These are phyloP conservation scores for Tethya wilhelma DNA, from an alignment of 37 sponge, comb jelly and placozoan species.

Conservation along the genomic window DNA sequence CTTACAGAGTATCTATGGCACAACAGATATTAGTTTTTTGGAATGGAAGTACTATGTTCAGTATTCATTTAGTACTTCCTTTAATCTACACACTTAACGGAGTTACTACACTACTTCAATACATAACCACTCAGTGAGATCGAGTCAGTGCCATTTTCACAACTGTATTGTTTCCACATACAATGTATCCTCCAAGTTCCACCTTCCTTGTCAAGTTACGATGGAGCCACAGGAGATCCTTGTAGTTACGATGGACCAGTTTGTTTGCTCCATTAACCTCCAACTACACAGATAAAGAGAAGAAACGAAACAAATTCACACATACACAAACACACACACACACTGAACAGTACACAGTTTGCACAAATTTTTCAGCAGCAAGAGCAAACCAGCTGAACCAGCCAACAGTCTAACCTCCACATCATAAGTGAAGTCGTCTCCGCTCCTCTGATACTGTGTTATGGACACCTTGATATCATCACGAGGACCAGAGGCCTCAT, in stretches of 20 bases:
- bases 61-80: too few species aligned
- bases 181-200: constrained; percentile 66
- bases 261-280: constrained; percentile 22
- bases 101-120: too few species aligned
- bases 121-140: too few species aligned
- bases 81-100: too few species aligned
- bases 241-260: constrained; percentile 40
- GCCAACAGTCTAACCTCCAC: constrained; percentile 23
- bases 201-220: constrained; percentile 17
- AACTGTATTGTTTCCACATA: too few species aligned
- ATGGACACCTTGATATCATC: constrained; percentile 42
- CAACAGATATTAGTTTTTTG: too few species aligned
- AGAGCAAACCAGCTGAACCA: background rate
- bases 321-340: background rate
- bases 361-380: too few species aligned
- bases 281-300: constrained; percentile 20
- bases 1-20: too few species aligned
- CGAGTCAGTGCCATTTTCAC: too few species aligned
- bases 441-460: background rate
- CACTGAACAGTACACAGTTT: background rate
- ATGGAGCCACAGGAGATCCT: constrained; percentile 67
- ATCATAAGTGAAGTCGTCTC: constrained; percentile 32
- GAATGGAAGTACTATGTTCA: too few species aligned
- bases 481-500: background rate
- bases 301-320: background rate